Evolutionary conservation across 2,797 vertebrate species (phyloP), one percentile per base, ranked within the genome.

Genomic region (Cetoscarus ocellatus): DNA sequence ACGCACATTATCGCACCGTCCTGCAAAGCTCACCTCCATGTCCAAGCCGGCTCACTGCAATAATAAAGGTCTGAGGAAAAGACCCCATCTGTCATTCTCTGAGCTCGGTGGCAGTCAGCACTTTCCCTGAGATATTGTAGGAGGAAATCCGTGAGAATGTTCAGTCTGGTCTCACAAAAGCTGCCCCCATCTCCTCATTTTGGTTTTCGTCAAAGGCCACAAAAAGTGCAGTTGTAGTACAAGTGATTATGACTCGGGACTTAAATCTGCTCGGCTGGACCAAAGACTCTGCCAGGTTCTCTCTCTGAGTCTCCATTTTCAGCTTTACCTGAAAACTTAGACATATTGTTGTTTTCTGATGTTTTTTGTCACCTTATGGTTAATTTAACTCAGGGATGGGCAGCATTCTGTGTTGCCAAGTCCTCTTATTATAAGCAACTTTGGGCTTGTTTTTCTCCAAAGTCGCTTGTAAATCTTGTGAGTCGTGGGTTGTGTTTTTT

Each of bases 51-150:
- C 76, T 87, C 73, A 88, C 90, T 84, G 86, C 44, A 86, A 87
- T 86, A 79, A 92, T 72, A 83, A 88, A 90, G 75, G 83, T 83
- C 45, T 18, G 48, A 70, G 77, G 44, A 87, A 86, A 85, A 83
- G 66, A 52, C 60, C 59, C 17, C 44, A 85, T 85, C 69, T 77
- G 82, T 74, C 63, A 62, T 83, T 79, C 72, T 48, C 15, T 9
- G 0, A 53, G 40, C 70, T 77, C n/a, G 0, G 48, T 66, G 71
- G 27, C 62, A 15, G 75, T 90, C 90, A 89, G 87, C 84, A 74
- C 65, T 85, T 84, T 85, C 50, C 51, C 42, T 7, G 0, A 50
- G 39, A 53, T 69, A 79, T 70, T 82, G 70, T 72, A 62, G 27
- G 42, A 45, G 70, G 34, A 3, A 77, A 72, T 70, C 59, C 70